Conservation (phyloP, 2,113 vertebrate genomes). For the Ophiodon elongatus region DNA sequence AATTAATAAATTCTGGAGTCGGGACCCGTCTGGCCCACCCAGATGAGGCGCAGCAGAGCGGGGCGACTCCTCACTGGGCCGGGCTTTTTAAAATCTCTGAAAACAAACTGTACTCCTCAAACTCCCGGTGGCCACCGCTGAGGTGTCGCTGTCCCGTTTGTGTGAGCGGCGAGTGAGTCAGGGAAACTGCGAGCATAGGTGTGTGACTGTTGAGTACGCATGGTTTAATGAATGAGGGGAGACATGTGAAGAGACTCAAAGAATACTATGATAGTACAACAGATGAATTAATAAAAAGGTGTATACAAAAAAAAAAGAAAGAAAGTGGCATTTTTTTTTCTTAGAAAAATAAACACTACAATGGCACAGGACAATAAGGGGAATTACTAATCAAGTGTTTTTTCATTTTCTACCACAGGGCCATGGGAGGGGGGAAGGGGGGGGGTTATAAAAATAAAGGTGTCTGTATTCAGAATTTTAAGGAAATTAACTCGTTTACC, state of each 20-base stretch:
- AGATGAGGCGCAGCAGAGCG: conserved; percentile 41
- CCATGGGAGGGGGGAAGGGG: conserved; percentile 12
- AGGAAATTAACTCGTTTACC: conserved; percentile 63
- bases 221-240: conserved; percentile 40
- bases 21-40: conserved; percentile 37
- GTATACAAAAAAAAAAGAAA: conserved; percentile 26
- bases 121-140: conserved; percentile 23
- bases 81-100: conserved; percentile 6
- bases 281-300: conserved; percentile 57
- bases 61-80: conserved; percentile 19
- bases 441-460: conserved; percentile 74
- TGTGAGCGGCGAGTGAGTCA: conserved; percentile 30
- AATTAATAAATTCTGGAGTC: neutral
- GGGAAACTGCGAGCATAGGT: conserved; percentile 26
- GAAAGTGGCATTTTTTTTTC: conserved; percentile 42
- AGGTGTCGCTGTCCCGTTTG: conserved; percentile 28
- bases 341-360: conserved; percentile 77
- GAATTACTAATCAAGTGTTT: conserved; percentile 49
- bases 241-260: conserved; percentile 49
- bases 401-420: conserved; percentile 62
- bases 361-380: conserved; percentile 70
- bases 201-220: conserved; percentile 26
- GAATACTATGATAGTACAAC: conserved; percentile 57
- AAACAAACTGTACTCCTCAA: conserved; percentile 8
- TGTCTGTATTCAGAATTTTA: conserved; percentile 61